These are phyloP conservation scores for Bombus sylvicola DNA, from an alignment of 1,140 invertebrate genomes.

Conservation along the genomic window DNA sequence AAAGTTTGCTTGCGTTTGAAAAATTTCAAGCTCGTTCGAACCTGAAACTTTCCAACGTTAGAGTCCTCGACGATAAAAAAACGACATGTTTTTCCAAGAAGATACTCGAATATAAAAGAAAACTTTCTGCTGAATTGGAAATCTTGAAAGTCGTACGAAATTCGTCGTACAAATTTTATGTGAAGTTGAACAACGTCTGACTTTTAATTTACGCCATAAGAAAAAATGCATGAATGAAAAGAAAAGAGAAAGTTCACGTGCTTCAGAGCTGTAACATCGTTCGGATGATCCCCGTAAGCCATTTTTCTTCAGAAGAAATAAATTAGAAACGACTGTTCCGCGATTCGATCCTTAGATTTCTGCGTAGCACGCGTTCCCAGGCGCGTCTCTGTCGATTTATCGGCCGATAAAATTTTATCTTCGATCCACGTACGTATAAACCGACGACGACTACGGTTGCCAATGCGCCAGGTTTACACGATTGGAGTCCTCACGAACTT, in stretches of 20 bases:
- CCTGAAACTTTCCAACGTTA: not conserved
- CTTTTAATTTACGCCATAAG: too few species aligned
- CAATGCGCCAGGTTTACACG: not conserved
- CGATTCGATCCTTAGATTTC: constrained; percentile 16
- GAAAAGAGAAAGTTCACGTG: not conserved
- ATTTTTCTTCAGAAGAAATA: not conserved
- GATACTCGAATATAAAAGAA: not conserved
- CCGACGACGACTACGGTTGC: not conserved
- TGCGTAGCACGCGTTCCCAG: constrained; percentile 12
- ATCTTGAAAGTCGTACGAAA: not conserved
- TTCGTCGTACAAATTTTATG: too few species aligned
- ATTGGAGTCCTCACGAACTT: not conserved
- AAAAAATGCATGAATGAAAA: not conserved
- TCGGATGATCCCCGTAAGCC: too few species aligned
- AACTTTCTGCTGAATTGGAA: not conserved
- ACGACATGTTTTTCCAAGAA: too few species aligned
- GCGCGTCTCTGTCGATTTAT: constrained; percentile 13
- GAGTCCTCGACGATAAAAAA: not conserved
- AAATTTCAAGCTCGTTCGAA: not conserved
- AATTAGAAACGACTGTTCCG: not conserved
- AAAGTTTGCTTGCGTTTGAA: not conserved
- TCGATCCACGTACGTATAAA: constrained; percentile 5
- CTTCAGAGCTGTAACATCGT: not conserved
- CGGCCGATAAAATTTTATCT: constrained; percentile 36
- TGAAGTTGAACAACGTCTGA: too few species aligned